These are phyloP conservation scores for Pristionchus pacificus DNA, from an alignment of 1,140 invertebrate genomes.

Conservation along the genomic window DNA sequence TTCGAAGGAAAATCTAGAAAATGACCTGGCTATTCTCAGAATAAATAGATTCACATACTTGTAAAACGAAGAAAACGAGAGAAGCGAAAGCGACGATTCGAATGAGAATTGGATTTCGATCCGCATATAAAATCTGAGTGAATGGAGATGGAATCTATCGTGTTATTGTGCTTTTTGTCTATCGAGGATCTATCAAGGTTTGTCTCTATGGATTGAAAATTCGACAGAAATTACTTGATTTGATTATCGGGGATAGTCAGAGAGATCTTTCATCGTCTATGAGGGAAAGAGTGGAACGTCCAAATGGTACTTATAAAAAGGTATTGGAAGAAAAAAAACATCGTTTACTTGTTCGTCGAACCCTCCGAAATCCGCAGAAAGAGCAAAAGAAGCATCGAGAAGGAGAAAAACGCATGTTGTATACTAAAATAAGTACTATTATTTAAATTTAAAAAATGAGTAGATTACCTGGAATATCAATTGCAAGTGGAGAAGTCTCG, in stretches of 20 bases:
- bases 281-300: too few species aligned
- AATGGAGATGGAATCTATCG: too few species aligned
- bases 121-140: constrained; percentile 36
- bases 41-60: too few species aligned
- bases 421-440: constrained; percentile 24
- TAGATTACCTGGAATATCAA: constrained; percentile 41
- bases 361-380: constrained; percentile 53
- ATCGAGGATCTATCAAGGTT: too few species aligned
- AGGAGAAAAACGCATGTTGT: constrained; percentile 52
- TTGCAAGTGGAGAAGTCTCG: constrained; percentile 46
- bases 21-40: too few species aligned
- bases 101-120: constrained; percentile 47
- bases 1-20: constrained; percentile 47
- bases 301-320: too few species aligned
- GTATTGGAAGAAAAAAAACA: too few species aligned
- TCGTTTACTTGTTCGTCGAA: constrained; percentile 48
- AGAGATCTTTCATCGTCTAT: too few species aligned
- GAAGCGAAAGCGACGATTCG: constrained; percentile 49
- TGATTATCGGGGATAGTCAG: too few species aligned
- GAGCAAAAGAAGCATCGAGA: constrained; percentile 50
- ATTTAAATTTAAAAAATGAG: neutral
- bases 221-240: too few species aligned
- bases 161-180: too few species aligned
- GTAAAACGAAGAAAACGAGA: constrained; percentile 46
- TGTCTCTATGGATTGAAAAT: too few species aligned